These are phyloP conservation scores for Gavialis gangeticus DNA, from an alignment of 2,113 vertebrate genomes.

Conservation along the genomic window DNA sequence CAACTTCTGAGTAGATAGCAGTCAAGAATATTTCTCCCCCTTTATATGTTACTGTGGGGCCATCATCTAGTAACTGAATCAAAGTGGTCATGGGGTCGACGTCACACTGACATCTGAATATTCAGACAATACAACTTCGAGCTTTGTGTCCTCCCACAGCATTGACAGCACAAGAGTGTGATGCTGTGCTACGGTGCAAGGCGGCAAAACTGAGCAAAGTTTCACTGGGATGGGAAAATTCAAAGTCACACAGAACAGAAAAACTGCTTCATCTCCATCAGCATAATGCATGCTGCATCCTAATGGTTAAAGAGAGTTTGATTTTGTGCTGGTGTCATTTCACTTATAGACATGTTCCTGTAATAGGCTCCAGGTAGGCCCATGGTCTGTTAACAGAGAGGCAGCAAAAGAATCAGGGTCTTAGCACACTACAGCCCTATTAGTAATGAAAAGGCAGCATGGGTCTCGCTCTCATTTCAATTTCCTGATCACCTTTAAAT, in stretches of 20 bases:
- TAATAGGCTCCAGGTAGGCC: not conserved
- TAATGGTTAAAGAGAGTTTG: not conserved
- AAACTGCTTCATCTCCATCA: not conserved
- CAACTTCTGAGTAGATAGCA: not conserved
- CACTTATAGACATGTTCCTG: not conserved
- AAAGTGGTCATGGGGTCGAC: not conserved
- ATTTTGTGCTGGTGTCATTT: not conserved
- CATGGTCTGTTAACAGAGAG: not conserved
- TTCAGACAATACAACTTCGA: not conserved
- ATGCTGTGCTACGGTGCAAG: rapidly evolving
- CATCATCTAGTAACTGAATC: not conserved
- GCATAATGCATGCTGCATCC: not conserved
- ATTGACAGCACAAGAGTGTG: rapidly evolving
- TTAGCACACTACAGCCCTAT: not conserved
- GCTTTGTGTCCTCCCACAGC: not conserved
- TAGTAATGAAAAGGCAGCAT: not conserved
- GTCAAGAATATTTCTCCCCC: not conserved
- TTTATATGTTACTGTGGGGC: not conserved
- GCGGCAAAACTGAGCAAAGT: not conserved
- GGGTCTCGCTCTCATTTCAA: too few relatives aligned
- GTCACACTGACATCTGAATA: not conserved
- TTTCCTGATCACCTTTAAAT: not conserved
- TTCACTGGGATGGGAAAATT: not conserved
- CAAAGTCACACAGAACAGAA: not conserved
- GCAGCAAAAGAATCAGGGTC: not conserved